Evolutionary conservation across 2,113 vertebrate genomes (phyloP), one percentile per base, ranked within the genome.

Genomic region (Tor tambroides): DNA sequence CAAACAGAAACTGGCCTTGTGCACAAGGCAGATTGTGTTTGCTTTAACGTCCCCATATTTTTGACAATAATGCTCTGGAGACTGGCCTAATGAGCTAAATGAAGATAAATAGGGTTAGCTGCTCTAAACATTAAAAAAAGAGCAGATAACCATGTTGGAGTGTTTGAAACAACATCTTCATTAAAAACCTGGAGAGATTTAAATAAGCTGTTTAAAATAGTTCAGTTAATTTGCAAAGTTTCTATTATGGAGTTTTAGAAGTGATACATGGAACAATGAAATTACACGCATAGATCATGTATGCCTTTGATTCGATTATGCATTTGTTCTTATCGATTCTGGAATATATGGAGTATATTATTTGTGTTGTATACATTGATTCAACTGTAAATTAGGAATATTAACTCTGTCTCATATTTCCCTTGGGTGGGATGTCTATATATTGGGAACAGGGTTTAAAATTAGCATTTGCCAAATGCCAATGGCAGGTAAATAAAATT

Each of bases 1-100:
- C 41, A 49, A 80, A 59, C 51, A 59, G 23, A 35, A 61, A 76
- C 12, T 65, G 71, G 32, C 69, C 30, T 80, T 63, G 9, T 26
- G n/a, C 67, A 77, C 23, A n/a, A 38, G 4, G 43, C 54, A 26
- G n/a, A 49, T 59, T 56, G 3, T 9, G 41, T 76, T 84, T 72
- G 19, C n/a, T 76, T 85, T 63, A 63, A 83, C n/a, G 21, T 80
- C 32, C 21, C 46, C 77, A 67, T 80, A 76, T 82, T 78, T 76
- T 21, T 32, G n/a, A 63, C 65, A 65, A 86, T 30, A 86, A 28
- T 75, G 43, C 80, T 86, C 59, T 28, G 59, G 85, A 86, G 83
- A 87, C 49, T 17, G 19, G 69, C 69, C 14, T 59, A 79, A 89
- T 82, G 77, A 84, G 67, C 21, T 35, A 74, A 88, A 82, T 71